A percentile compares a stretch with the other conserved stretches of the same genome.
Conservation (phyloP, 2,113 vertebrate species). For the Cyprinodon variegatus region DNA sequence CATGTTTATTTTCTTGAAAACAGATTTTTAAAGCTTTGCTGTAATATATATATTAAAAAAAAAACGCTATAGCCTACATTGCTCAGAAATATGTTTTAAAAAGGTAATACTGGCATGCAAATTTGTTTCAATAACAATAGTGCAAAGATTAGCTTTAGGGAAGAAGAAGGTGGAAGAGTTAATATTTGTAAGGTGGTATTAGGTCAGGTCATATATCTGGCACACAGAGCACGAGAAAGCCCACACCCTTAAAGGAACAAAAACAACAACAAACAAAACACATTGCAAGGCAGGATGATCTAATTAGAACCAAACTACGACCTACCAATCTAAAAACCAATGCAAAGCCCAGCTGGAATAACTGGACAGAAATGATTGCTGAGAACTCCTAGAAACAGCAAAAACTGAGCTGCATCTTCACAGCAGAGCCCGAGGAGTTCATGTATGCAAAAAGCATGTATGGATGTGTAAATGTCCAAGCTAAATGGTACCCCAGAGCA, state of each 20-base stretch:
- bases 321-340: constrained; percentile 62
- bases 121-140: constrained; percentile 19
- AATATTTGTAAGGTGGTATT: constrained; percentile 13
- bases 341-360: constrained; percentile 50
- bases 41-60: constrained; percentile 1
- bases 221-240: constrained; percentile 14
- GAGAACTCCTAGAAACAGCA: constrained; percentile 43
- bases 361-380: constrained; percentile 50
- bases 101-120: constrained; percentile 35
- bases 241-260: constrained; percentile 41
- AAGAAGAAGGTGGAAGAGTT: constrained; percentile 39
- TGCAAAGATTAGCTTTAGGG: constrained; percentile 30
- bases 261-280: constrained; percentile 49
- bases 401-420: constrained; percentile 58
- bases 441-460: constrained; percentile 68
- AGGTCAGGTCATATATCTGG: constrained; percentile 33
- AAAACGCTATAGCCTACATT: constrained; percentile 3
- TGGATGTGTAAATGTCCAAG: constrained; percentile 69
- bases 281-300: constrained; percentile 83
- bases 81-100: constrained; percentile 33
- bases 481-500: constrained; percentile 64
- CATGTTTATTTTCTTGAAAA: no score
- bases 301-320: constrained; percentile 71
- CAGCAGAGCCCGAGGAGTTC: constrained; percentile 35
- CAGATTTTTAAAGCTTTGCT: background rate